Evolutionary conservation across 1,140 invertebrate species (phyloP).

Genomic region (Eufriesea mexicana): DNA sequence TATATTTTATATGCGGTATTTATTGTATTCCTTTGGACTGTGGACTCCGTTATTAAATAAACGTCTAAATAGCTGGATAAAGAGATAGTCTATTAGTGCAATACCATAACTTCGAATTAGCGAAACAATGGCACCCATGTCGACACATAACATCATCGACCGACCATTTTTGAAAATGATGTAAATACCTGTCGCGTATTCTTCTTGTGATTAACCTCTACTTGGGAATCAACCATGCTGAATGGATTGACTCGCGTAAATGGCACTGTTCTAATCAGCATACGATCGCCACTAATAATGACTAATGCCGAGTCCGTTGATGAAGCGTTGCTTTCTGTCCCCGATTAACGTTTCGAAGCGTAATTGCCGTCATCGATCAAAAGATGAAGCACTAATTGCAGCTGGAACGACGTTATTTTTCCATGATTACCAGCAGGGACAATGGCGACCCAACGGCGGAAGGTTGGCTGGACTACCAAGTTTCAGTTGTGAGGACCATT

Average conservation of each 20-base stretch:
- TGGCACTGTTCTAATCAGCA: not conserved
- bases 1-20: too few relatives aligned
- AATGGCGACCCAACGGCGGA: not conserved
- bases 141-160: too few relatives aligned
- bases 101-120: too few relatives aligned
- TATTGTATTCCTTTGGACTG: too few relatives aligned
- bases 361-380: slow-evolving; percentile 63
- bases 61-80: too few relatives aligned
- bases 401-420: slow-evolving; percentile 49
- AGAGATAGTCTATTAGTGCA: too few relatives aligned
- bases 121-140: too few relatives aligned
- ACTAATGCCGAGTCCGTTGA: not conserved
- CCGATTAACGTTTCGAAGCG: slow-evolving; percentile 37
- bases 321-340: slow-evolving; percentile 15
- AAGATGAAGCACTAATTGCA: slow-evolving; percentile 54
- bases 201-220: not conserved
- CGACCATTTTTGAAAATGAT: too few relatives aligned
- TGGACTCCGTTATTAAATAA: too few relatives aligned
- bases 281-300: not conserved
- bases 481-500: slow-evolving; percentile 71
- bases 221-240: not conserved
- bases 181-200: not conserved
- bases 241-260: not conserved
- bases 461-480: not conserved
- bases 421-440: slow-evolving; percentile 27